phyloP scores from a whole-genome alignment of 53 echinoderm and acorn worm species.

The Holothuria scabra region DNA sequence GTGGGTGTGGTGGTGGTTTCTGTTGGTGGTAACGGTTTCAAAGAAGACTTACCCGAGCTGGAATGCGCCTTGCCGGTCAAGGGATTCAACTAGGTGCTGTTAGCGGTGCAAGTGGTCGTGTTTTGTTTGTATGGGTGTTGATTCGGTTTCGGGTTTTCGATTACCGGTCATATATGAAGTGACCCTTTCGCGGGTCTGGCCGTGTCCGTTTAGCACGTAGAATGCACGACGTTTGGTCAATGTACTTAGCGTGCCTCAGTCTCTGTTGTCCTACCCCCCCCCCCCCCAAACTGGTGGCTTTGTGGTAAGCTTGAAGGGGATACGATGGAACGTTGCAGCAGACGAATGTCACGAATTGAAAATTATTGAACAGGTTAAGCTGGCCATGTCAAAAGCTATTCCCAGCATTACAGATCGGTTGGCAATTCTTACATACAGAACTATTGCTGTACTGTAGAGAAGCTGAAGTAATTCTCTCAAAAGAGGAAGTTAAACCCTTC shows the following conservation, averaged over 20 bases:
- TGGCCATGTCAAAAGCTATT: conserved; percentile 40
- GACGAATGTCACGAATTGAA: conserved; percentile 62
- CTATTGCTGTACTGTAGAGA: conserved; percentile 33
- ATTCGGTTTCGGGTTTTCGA: too few species aligned
- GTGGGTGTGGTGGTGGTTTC: too few species aligned
- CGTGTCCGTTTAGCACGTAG: too few species aligned
- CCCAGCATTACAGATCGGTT: conserved; percentile 34
- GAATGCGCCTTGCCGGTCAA: too few species aligned
- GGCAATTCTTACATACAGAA: conserved; percentile 49
- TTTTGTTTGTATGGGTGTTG: too few species aligned
- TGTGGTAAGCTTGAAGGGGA: conserved; percentile 41
- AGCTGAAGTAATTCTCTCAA: not conserved
- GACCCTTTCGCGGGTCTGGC: too few species aligned
- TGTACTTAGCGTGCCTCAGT: conserved; percentile 43
- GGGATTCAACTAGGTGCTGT: too few species aligned
- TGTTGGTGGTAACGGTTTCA: too few species aligned
- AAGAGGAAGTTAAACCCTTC: not conserved
- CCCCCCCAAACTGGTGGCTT: conserved; percentile 49
- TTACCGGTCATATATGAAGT: too few species aligned
- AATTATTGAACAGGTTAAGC: conserved; percentile 55
- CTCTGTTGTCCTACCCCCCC: conserved; percentile 35
- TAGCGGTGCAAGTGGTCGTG: too few species aligned
- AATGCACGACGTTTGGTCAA: conserved; percentile 47
- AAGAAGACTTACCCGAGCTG: too few species aligned
- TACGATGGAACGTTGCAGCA: conserved; percentile 36